These are phyloP conservation scores for Protobothrops mucrosquamatus DNA, from an alignment of 2,113 vertebrate genomes.

Conservation along the genomic window DNA sequence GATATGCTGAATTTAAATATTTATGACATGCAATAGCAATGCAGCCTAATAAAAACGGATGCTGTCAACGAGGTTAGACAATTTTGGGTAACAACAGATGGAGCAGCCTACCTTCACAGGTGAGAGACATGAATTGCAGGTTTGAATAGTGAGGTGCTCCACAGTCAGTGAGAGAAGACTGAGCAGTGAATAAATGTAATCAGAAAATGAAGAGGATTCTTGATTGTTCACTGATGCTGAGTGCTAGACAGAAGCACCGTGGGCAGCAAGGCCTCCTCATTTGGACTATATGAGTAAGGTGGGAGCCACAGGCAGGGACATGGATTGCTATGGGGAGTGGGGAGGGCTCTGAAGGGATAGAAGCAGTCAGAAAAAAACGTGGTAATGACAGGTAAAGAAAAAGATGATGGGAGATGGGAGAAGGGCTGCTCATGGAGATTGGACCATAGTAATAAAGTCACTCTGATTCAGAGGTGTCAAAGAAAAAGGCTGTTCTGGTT, in stretches of 20 bases:
- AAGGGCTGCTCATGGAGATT: neutral
- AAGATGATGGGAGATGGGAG: neutral
- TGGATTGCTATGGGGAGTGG: neutral
- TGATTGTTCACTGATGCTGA: neutral
- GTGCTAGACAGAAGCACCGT: neutral
- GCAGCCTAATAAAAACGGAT: slow-evolving; percentile 39
- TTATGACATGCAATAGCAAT: slow-evolving; percentile 16
- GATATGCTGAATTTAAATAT: slow-evolving; percentile 47
- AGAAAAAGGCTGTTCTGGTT: too few relatives aligned
- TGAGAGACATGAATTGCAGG: neutral
- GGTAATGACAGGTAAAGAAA: neutral
- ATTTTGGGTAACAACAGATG: slow-evolving; percentile 49
- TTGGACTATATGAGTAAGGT: neutral
- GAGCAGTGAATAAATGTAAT: neutral
- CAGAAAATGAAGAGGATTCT: neutral
- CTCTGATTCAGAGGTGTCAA: too few relatives aligned
- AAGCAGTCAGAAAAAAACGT: neutral
- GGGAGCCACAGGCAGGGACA: neutral
- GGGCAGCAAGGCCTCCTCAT: neutral
- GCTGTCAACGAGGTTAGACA: slow-evolving; percentile 44
- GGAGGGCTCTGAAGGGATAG: neutral
- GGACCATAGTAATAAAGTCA: neutral
- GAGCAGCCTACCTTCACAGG: neutral
- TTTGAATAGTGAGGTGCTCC: neutral
- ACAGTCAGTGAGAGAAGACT: neutral